Conservation (phyloP, 2,888 invertebrate genomes). For the Lamproptera curius region DNA sequence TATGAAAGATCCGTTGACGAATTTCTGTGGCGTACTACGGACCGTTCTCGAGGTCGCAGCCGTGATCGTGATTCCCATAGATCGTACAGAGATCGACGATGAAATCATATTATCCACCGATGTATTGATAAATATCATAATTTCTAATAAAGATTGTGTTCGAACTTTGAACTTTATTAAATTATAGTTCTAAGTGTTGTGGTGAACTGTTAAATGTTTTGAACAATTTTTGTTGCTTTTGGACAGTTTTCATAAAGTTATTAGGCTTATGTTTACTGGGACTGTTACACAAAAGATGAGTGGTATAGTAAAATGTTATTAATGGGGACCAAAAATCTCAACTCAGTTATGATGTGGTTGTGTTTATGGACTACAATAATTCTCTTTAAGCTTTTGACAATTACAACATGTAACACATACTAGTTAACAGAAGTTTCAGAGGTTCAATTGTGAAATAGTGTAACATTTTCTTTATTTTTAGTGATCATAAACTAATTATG, state of each 20-base stretch:
- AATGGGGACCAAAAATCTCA: slow-evolving; percentile 8
- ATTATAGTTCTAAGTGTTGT: slow-evolving; percentile 61
- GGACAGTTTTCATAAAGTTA: slow-evolving; percentile 26
- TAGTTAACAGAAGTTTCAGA: not conserved
- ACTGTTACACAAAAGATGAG: slow-evolving; percentile 23
- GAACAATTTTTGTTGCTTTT: slow-evolving; percentile 26
- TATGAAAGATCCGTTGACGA: slow-evolving; percentile 94
- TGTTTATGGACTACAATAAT: not conserved
- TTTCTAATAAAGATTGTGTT: slow-evolving; percentile 69
- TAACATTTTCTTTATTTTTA: not conserved
- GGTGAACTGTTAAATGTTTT: slow-evolving; percentile 47
- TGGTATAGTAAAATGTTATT: slow-evolving; percentile 14
- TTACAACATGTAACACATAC: slow-evolving; percentile 3
- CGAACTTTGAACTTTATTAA: slow-evolving; percentile 71
- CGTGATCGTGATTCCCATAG: slow-evolving; percentile 76
- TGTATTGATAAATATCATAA: slow-evolving; percentile 63
- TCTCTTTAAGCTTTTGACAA: not conserved
- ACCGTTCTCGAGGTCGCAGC: slow-evolving; percentile 80
- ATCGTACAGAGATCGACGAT: slow-evolving; percentile 80
- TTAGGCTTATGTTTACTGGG: slow-evolving; percentile 18
- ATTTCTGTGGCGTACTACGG: slow-evolving; percentile 89
- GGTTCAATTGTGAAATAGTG: slow-evolving; percentile 1
- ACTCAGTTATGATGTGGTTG: slow-evolving; percentile 3
- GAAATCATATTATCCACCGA: slow-evolving; percentile 48
- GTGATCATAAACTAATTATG: slow-evolving; percentile 1